Conservation (phyloP, 2,888 invertebrate genomes). For the Desoria tigrina region DNA sequence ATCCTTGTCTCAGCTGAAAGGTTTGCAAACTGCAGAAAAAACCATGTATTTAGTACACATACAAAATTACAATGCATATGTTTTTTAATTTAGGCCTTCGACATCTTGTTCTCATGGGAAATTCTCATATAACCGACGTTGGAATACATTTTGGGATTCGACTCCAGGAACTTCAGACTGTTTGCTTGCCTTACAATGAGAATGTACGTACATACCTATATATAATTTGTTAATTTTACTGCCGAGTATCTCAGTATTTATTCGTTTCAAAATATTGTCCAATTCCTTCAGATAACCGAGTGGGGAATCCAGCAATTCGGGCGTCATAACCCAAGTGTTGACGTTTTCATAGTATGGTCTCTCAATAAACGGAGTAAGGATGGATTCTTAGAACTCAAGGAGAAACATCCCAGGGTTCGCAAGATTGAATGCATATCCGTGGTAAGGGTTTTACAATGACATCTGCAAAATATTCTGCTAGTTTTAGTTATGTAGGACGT, state of each 20-base stretch:
- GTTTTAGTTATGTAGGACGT: too few species aligned
- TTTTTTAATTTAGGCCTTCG: conserved; percentile 24
- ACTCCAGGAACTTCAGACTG: conserved; percentile 28
- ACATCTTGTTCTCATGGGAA: conserved; percentile 28
- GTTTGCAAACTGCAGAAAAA: too few species aligned
- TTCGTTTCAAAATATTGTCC: too few species aligned
- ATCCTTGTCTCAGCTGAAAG: conserved; percentile 31
- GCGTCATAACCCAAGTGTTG: conserved; percentile 32
- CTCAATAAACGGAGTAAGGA: conserved; percentile 20
- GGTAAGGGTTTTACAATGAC: conserved; percentile 19
- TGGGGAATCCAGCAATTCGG: conserved; percentile 40
- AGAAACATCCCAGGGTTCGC: conserved; percentile 12
- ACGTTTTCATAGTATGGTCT: conserved; percentile 25
- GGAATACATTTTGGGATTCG: conserved; percentile 35
- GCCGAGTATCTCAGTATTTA: neutral
- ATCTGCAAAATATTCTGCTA: too few species aligned
- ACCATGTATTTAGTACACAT: too few species aligned
- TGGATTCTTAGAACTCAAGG: conserved; percentile 4
- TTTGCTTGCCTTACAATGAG: conserved; percentile 36
- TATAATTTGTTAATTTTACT: neutral
- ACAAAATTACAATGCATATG: neutral
- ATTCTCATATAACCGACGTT: conserved; percentile 33
- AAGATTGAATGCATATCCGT: conserved; percentile 16
- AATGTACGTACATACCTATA: conserved; percentile 21
- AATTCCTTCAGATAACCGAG: conserved; percentile 36